These are phyloP conservation scores for Drosophila mayri DNA, from an alignment of 1,140 invertebrate species.

Conservation along the genomic window DNA sequence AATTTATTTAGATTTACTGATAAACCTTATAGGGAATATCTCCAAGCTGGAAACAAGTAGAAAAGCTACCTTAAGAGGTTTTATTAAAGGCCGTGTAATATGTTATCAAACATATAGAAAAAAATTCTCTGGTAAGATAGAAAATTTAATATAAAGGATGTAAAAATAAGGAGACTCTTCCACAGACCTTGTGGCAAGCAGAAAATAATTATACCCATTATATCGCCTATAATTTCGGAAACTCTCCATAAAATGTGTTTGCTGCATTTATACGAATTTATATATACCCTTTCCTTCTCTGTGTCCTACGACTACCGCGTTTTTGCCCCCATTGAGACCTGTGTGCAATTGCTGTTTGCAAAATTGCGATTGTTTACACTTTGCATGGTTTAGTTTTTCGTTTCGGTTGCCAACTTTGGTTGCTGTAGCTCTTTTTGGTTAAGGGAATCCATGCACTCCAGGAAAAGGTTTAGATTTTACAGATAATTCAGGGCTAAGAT, in stretches of 20 bases:
- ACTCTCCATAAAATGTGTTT: background rate
- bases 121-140: no score
- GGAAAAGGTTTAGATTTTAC: no score
- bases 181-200: no score
- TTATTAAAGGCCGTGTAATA: no score
- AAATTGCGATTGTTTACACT: slow-evolving; percentile 4
- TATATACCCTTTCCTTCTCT: background rate
- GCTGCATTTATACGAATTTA: background rate
- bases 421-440: slow-evolving; percentile 7
- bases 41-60: background rate
- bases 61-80: background rate
- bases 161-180: no score
- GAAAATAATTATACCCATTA: no score
- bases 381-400: slow-evolving; percentile 4
- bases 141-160: no score
- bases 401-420: slow-evolving; percentile 10
- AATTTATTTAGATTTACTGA: background rate
- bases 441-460: slow-evolving; percentile 8
- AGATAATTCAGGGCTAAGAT: background rate
- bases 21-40: no score
- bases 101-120: no score
- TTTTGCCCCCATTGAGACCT: background rate
- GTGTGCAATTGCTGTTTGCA: background rate
- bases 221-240: background rate
- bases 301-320: background rate